Conservation (phyloP, 1,140 invertebrate species). For the Caenorhabditis latens region DNA sequence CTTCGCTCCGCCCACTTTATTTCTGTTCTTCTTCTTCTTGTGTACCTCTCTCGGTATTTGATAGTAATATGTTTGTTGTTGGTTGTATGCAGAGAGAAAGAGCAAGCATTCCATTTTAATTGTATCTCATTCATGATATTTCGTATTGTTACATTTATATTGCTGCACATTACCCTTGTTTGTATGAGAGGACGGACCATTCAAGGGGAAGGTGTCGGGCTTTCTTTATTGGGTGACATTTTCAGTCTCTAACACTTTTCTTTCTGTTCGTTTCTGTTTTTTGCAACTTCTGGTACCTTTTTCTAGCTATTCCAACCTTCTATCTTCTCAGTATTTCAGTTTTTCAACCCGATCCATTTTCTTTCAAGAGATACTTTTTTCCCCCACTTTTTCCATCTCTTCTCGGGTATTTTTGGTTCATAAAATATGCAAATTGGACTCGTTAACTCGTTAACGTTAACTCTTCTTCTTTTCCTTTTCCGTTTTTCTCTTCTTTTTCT, state of each 20-base stretch:
- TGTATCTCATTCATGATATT: not conserved
- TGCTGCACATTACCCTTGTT: no score
- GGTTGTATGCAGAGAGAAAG: not conserved
- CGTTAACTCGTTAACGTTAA: slow-evolving; percentile 40
- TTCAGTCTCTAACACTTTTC: no score
- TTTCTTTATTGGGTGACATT: no score
- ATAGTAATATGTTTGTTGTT: slow-evolving; percentile 3
- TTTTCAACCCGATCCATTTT: not conserved
- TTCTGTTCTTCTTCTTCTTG: not conserved
- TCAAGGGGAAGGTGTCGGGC: no score
- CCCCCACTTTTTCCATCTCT: not conserved
- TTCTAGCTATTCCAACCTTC: not conserved
- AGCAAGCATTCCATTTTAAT: not conserved
- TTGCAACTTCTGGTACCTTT: no score
- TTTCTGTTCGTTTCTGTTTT: no score
- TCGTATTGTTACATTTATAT: not conserved
- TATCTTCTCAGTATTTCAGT: not conserved
- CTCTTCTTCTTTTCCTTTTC: not conserved
- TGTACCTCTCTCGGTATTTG: not conserved
- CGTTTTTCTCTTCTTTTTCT: not conserved
- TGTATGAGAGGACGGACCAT: no score
- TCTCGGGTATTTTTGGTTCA: slow-evolving; percentile 9
- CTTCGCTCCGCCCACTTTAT: no score
- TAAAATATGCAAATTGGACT: slow-evolving; percentile 53
- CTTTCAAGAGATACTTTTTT: not conserved